Percentiles rank a stretch among this genome's conserved stretches.
Evolutionary conservation across 2,797 vertebrate species (phyloP).

Genomic region (Mormyrops boulengeri): DNA sequence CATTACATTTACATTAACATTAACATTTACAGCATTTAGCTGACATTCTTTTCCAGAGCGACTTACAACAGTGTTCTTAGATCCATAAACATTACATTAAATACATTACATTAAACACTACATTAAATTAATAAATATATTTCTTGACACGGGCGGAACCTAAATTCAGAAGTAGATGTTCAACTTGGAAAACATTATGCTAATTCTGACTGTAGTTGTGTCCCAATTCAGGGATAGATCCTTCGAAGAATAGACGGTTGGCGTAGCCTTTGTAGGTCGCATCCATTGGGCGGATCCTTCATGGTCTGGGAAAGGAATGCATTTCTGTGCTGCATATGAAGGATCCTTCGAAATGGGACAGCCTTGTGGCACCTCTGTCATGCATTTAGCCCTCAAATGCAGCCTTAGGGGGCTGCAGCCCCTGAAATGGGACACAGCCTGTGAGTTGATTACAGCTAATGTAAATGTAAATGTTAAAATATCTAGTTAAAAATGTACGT

Average conservation of each 20-base stretch:
- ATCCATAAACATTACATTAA: too few species aligned
- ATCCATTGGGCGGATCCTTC: too few species aligned
- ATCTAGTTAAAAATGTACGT: not conserved
- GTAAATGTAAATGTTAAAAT: not conserved
- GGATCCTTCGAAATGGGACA: not conserved
- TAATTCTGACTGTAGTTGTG: too few species aligned
- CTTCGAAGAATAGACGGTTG: too few species aligned
- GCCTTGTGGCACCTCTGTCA: not conserved
- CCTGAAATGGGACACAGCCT: not conserved
- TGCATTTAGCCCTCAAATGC: not conserved
- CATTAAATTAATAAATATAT: not conserved
- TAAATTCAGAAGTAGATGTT: not conserved
- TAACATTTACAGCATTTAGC: too few species aligned
- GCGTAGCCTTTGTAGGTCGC: too few species aligned
- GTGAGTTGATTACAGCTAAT: not conserved
- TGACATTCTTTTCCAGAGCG: too few species aligned
- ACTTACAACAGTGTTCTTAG: too few species aligned
- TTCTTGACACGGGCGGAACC: not conserved
- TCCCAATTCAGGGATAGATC: too few species aligned
- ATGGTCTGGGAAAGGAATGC: too few species aligned
- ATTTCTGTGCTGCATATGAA: not conserved
- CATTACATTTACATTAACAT: too few species aligned
- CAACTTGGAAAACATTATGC: not conserved
- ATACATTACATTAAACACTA: too few species aligned
- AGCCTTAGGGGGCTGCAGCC: not conserved